These are phyloP conservation scores for Stenolophus ochropezus DNA, from an alignment of 2,888 invertebrate species.

Conservation along the genomic window DNA sequence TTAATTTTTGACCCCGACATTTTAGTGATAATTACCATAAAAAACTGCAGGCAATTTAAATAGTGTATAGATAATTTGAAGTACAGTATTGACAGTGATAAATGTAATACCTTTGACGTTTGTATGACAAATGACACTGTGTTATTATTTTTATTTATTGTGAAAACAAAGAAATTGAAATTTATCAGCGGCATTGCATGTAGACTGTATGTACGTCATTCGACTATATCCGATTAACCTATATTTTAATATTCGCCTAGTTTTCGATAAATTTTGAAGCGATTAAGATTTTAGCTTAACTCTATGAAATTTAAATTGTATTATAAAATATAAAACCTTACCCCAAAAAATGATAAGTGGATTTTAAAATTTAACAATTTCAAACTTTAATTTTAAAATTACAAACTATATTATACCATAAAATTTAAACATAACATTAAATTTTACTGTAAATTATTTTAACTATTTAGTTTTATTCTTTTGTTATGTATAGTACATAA, in stretches of 20 bases:
- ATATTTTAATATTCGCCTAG: conserved; percentile 7
- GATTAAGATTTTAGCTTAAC: neutral
- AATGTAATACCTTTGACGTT: conserved; percentile 32
- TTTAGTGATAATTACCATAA: neutral
- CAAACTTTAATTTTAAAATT: too few species aligned
- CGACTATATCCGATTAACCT: conserved; percentile 23
- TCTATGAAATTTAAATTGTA: neutral
- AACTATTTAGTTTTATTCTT: too few species aligned
- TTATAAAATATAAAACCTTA: neutral
- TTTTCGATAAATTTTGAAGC: conserved; percentile 10
- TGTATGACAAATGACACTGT: conserved; percentile 32
- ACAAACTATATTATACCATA: too few species aligned
- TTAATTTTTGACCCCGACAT: neutral
- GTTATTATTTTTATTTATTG: conserved; percentile 46
- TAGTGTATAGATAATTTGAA: neutral
- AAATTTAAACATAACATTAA: too few species aligned
- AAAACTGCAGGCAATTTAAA: neutral
- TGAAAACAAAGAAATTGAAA: conserved; percentile 38
- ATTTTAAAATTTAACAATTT: too few species aligned
- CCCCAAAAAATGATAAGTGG: neutral
- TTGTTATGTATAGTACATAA: too few species aligned
- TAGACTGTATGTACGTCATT: conserved; percentile 11
- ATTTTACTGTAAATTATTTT: too few species aligned
- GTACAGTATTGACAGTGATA: conserved; percentile 22
- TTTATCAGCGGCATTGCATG: conserved; percentile 17